Percentiles rank a stretch among this genome's conserved stretches.
phyloP scores from a whole-genome alignment of 2,888 invertebrate genomes.

The Plagodis pulveraria region DNA sequence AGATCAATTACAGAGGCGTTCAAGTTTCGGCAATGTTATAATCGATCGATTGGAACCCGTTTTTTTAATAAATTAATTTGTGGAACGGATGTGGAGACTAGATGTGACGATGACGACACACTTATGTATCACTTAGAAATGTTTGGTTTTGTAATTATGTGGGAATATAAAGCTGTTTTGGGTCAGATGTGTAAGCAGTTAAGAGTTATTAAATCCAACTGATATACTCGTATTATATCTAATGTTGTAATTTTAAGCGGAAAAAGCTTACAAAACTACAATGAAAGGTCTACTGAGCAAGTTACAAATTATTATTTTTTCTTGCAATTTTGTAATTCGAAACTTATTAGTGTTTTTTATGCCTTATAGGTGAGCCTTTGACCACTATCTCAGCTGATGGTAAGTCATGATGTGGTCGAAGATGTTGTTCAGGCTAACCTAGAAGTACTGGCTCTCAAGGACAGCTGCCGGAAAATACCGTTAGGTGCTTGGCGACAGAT shows the following conservation, averaged over 20 bases:
- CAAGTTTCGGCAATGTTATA: slow-evolving; percentile 32
- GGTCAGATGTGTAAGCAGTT: background rate
- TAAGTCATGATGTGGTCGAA: no score
- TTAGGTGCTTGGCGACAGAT: no score
- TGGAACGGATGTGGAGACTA: slow-evolving; percentile 22
- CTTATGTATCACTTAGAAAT: slow-evolving; percentile 12
- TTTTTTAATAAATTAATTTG: slow-evolving; percentile 29
- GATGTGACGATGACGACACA: slow-evolving; percentile 20
- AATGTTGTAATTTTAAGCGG: background rate
- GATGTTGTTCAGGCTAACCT: no score
- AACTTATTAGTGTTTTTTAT: no score
- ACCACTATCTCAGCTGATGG: no score
- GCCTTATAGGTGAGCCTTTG: no score
- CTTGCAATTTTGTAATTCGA: no score
- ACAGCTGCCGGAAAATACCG: no score
- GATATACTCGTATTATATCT: background rate
- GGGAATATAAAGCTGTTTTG: slow-evolving; percentile 2
- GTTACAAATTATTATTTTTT: no score
- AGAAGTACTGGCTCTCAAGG: no score
- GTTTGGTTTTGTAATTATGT: slow-evolving; percentile 17
- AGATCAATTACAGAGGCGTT: slow-evolving; percentile 32
- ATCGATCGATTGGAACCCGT: slow-evolving; percentile 24
- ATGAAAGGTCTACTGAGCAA: no score
- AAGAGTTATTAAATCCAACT: background rate
- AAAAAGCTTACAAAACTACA: no score